Evolutionary conservation across 2,888 invertebrate genomes (phyloP).

Genomic region (Adineta ricciae): DNA sequence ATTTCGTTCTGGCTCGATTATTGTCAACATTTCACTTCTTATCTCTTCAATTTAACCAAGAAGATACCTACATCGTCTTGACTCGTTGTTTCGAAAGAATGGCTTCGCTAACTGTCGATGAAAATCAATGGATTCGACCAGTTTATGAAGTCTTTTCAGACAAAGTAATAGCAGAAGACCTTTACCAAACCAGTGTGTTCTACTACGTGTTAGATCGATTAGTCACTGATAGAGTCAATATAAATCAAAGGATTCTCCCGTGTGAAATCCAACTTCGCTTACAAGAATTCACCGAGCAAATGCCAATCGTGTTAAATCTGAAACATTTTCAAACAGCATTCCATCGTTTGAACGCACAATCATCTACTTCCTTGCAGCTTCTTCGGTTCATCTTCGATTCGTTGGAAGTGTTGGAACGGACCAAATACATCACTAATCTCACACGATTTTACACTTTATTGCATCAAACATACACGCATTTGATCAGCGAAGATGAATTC

Average conservation of each 20-base stretch:
- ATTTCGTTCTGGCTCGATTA: constrained; percentile 1
- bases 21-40: background rate
- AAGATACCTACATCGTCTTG: background rate
- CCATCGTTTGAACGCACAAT: background rate
- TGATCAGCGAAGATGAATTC: background rate
- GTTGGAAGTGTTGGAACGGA: background rate
- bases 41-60: background rate
- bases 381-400: background rate
- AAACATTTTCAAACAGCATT: background rate
- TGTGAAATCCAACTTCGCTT: background rate
- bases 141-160: background rate
- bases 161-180: background rate
- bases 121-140: background rate
- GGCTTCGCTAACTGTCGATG: background rate
- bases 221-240: background rate
- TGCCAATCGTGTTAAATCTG: background rate
- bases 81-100: background rate
- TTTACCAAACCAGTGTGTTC: background rate
- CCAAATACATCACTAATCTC: background rate
- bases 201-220: background rate
- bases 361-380: background rate
- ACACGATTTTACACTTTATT: background rate
- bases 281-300: background rate
- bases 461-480: background rate
- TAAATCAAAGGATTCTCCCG: background rate